phyloP scores from a whole-genome alignment of 2,888 invertebrate species.

The Ormyrus labotus region DNA sequence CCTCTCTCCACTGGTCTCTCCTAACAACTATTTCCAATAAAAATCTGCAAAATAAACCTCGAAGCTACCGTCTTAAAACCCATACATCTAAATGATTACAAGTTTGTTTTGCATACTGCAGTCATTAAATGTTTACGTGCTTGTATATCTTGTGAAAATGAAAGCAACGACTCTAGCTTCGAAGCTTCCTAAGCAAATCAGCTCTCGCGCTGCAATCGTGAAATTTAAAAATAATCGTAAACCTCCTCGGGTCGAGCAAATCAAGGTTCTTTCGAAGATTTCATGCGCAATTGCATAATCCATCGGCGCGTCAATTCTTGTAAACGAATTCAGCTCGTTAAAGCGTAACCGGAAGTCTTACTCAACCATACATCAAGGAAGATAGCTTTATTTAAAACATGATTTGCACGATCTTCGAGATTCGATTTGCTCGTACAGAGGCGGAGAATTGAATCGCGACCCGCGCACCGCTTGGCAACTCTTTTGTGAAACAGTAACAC shows the following conservation, averaged over 20 bases:
- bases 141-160: neutral
- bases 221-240: conserved; percentile 33
- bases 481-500: conserved; percentile 53
- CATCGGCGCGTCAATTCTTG: neutral
- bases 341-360: neutral
- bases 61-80: conserved; percentile 38
- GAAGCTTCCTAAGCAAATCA: conserved; percentile 47
- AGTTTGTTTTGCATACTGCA: too few species aligned
- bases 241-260: conserved; percentile 48
- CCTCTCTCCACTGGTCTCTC: conserved; percentile 6
- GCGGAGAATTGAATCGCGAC: conserved; percentile 58
- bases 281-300: neutral
- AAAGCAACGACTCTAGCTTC: conserved; percentile 34
- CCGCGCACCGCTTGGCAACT: conserved; percentile 60
- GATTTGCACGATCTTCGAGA: conserved; percentile 45
- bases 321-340: neutral
- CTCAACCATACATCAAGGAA: neutral
- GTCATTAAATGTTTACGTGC: too few species aligned
- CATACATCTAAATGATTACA: too few species aligned
- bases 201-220: conserved; percentile 66
- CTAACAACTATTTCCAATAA: conserved; percentile 14
- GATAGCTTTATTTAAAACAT: neutral
- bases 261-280: conserved; percentile 58
- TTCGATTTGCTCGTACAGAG: conserved; percentile 58
- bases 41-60: conserved; percentile 31